Conservation (phyloP, 23 tunicate species). For the Ascidia mentula region DNA sequence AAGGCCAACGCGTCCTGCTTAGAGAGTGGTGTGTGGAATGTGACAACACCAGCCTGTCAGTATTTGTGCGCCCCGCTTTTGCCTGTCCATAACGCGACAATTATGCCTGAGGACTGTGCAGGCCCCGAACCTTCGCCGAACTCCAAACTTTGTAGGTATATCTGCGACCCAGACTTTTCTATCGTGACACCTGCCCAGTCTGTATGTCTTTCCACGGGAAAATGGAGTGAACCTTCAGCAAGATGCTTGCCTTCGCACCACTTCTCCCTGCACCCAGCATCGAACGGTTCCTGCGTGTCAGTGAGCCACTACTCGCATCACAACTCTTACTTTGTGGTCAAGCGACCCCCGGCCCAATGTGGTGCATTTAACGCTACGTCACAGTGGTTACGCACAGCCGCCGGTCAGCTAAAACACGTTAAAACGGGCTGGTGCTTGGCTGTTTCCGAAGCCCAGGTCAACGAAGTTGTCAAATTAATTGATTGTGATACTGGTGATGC, state of each 20-base stretch:
- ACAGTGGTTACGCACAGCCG: conserved; percentile 8
- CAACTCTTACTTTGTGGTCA: conserved; percentile 17
- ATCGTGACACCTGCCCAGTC: background rate
- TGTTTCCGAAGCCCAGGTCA: background rate
- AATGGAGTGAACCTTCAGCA: conserved; percentile 16
- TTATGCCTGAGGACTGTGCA: conserved; percentile 13
- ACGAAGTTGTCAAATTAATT: conserved; percentile 7
- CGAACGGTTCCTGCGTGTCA: background rate
- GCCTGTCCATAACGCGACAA: background rate
- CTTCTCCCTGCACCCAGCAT: conserved; percentile 1
- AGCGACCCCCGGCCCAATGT: background rate
- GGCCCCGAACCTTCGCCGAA: background rate
- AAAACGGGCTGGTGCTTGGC: conserved; percentile 32
- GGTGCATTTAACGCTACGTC: background rate
- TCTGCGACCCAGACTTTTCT: conserved; percentile 13
- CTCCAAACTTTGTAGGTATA: conserved; percentile 1
- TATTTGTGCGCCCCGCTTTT: conserved; percentile 14
- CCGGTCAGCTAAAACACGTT: conserved; percentile 17
- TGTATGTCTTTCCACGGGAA: conserved; percentile 21
- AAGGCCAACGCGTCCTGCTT: background rate
- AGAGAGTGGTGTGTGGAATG: conserved; percentile 22
- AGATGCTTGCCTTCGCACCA: conserved; percentile 20
- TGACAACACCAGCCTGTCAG: conserved; percentile 19
- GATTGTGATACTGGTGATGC: conserved; percentile 15
- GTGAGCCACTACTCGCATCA: conserved; percentile 18